Conservation (phyloP, 2,888 invertebrate species). For the Lysandra bellargus region DNA sequence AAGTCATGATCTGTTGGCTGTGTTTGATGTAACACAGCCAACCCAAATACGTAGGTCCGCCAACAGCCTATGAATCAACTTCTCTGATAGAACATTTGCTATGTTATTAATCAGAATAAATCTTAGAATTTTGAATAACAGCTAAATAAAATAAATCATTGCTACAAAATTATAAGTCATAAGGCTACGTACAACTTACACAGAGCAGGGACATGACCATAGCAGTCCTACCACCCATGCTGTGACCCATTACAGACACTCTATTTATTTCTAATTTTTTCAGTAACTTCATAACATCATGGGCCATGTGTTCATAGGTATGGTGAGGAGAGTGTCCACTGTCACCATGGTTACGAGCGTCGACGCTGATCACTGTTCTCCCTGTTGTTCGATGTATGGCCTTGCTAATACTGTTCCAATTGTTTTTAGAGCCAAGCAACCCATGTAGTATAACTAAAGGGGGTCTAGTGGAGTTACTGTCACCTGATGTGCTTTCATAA, state of each 20-base stretch:
- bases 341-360: conserved; percentile 97
- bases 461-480: conserved; percentile 53
- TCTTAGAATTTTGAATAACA: not conserved
- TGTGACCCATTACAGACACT: conserved; percentile 91
- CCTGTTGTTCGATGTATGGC: conserved; percentile 84
- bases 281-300: conserved; percentile 80
- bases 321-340: conserved; percentile 90
- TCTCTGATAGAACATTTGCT: too few species aligned
- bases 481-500: conserved; percentile 78
- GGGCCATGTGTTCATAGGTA: conserved; percentile 87
- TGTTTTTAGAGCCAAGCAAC: conserved; percentile 94
- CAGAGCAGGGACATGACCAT: conserved; percentile 90
- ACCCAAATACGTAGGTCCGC: too few species aligned
- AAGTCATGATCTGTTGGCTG: too few species aligned
- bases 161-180: not conserved
- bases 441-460: conserved; percentile 95
- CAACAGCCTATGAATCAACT: too few species aligned
- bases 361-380: conserved; percentile 89
- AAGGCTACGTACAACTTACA: conserved; percentile 68
- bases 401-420: conserved; percentile 94
- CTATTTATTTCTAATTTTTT: conserved; percentile 82
- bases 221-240: conserved; percentile 96
- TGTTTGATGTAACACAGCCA: too few species aligned
- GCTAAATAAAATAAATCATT: not conserved
- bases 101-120: not conserved